Evolutionary conservation across 2,797 vertebrate species (phyloP), one percentile per base, ranked within the genome.

Genomic region (Onychomys torridus): DNA sequence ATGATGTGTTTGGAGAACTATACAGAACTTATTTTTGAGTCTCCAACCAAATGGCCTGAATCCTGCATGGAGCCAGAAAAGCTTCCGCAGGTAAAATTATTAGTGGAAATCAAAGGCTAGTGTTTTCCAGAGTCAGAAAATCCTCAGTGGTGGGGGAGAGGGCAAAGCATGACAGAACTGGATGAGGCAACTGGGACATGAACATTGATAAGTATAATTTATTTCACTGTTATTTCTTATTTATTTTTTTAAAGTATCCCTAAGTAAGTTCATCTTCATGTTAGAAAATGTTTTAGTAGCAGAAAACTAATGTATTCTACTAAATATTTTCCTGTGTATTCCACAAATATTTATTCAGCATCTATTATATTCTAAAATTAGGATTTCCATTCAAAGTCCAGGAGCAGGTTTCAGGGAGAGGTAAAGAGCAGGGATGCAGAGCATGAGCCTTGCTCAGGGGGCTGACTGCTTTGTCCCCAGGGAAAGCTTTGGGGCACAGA

Each of bases 231-330:
- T 6, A 6, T 65, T 90, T 17, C 57, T 90, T 67, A 67, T 78
- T 94, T 14, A 25, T 37, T 83, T 71, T 71, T 25, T 83, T 25
- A 55, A 96, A 84, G 40, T 37, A 69, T 79, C 46, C 75, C n/a
- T 59, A 14, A 94, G 76, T 88, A 90, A 17, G 76, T 65, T 90
- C 46, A 65, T 52, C 40, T 91, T 93, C 82, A 71, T 79, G 4
- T 49, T 71, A 94, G 32, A 7, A n/a, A 90, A 83, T 16, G 43
- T 85, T 67, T 67, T 71, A 61, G 13, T 23, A 67, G 40, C 52
- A 85, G 88, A 93, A 87, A n/a, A 55, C 13, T 71, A 91, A 55
- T 67, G 11, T n/a, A n/a, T 65, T 46, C 83, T 85, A 23, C 11
- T 65, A 85, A 49, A 49, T 85, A n/a, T 13, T 55, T 84, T 67